Evolutionary conservation across 2,113 vertebrate species (phyloP), one percentile per base, ranked within the genome.

Genomic region (Puma concolor): DNA sequence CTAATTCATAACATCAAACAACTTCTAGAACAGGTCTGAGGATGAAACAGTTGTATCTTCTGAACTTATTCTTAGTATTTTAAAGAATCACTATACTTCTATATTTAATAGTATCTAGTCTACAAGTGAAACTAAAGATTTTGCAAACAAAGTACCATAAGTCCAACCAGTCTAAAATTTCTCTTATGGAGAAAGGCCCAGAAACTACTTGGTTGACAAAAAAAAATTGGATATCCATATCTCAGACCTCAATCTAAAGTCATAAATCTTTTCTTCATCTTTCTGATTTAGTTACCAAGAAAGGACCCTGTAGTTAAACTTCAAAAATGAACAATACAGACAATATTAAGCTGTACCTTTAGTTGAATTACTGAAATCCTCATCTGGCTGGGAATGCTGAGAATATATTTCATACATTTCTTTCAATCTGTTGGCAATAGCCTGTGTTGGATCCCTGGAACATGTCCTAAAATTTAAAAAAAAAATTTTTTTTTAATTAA

Each of bases 371-470:
- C 93, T 95, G 80, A 95, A 94, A 64, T 99, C 98, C 98, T 99
- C 98, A 12, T 98, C 98, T 19, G 98, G 94, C 60, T 98, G 98
- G 21, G 96, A 98, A 67, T 99, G 99, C 86, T 99, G 99, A 91
- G 98, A 99, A 97, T 99, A 99, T 6, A 98, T 95, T 27, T 99
- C 99, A 5, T 98, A 98, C 99, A 99, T 99, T 91, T 99, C 99
- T 98, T 99, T 99, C 83, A 99, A 96, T 98, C 99, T 99, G 92
- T 96, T 98, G 69, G 98, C 98, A 98, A 99, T 99, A 80, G 99
- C 97, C 71, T 99, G 98, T 89, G 99, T 99, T 92, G 99, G 99
- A 98, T 99, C 99, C 98, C 99, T 99, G 97, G 99, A 98, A 98
- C 99, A 99, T 1, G 98, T 88, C 95, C 99, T 99, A 97, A 82